Base-by-base conservation (phyloP, 2,113 vertebrate species). In the Gavia stellata region DNA sequence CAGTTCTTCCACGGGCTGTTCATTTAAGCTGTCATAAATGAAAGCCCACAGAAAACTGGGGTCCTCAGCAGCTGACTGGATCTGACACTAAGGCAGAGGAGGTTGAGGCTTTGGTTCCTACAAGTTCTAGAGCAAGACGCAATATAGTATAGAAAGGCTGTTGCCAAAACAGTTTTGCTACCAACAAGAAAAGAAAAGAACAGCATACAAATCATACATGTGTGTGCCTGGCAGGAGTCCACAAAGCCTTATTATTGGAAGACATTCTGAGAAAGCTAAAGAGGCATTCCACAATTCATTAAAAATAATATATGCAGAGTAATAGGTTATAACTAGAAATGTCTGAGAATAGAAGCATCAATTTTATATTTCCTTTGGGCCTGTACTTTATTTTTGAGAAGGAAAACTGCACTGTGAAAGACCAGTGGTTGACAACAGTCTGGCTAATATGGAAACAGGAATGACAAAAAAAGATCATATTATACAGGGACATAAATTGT, bases 161-260 rank as follows among this genome's bases (percentile, higher is more conserved):
- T 86, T 97, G 89, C 89, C 92, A 83, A 79, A 88, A 86, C 26
- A 58, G 40, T 62, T 94, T 75, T 87, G 73, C 65, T 92, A 88
- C 33, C 53, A 85, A 67, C 40, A 49, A 62, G 49, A 67, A 70
- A 79, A 88, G 72, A 63, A 90, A 89, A 94, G 67, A 84, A 85
- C 87, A 94, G 91, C 50, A 52, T 44, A 90, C 20, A 95, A 92
- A 91, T 90, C 70, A 61, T 45, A 73, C 0, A 12, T 92, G 77
- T 75, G 40, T 66, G 49, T 34, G n/a, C 74, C 79, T 95, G 94
- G 92, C 91, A 94, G 85, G 66, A 91, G 50, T 77, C 96, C 93
- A 90, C 61, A 94, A 86, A 92, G 45, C 50, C 81, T 91, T 77
- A 34, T 82, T 96, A 94, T 90, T 91, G 81, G 91, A 95, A 95